Evolutionary conservation across 1,140 invertebrate genomes (phyloP), one percentile per base, ranked within the genome.

Genomic region (Teleopsis dalmanni): DNA sequence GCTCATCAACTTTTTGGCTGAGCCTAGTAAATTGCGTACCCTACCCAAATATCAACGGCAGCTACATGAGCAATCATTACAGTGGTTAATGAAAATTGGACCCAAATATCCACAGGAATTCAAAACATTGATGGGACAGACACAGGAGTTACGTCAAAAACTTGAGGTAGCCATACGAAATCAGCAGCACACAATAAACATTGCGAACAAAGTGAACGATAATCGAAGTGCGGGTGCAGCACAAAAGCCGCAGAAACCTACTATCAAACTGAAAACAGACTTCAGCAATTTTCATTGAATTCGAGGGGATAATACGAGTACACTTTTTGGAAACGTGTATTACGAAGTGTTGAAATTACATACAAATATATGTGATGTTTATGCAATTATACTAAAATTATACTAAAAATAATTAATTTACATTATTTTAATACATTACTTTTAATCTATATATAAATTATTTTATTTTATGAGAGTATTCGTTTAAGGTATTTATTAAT

Each of bases 241-340:
- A 40, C 75, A 63, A 23, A 57, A 70, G 50, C 76, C 74, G 43
- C 80, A 82, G 58, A 78, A 81, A 51, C 87, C 88, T 41, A 85
- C 89, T 9, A 97, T 97, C 58, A 91, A 93, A 72, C 77, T 97
- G 36, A 96, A 95, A 78, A 96, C 91, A 14, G 89, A 95, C 73
- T 98, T 98, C 68, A 92, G 91, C 57, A 94, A 96, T 75, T 97
- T 92, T 42, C 66, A 69, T 49, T 69, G 53, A 57, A 53, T n/a
- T n/a, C n/a, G n/a, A 14, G 14, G 22, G 19, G 19, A 45, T n/a
- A n/a, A n/a, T n/a, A n/a, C n/a, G n/a, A n/a, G n/a, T n/a, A n/a
- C n/a, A n/a, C n/a, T n/a, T n/a, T n/a, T n/a, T n/a, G n/a, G n/a
- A n/a, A n/a, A n/a, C n/a, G n/a, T n/a, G n/a, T n/a, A n/a, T n/a